Conservation (phyloP, 2,888 invertebrate species). For the Sesia bembeciformis region DNA sequence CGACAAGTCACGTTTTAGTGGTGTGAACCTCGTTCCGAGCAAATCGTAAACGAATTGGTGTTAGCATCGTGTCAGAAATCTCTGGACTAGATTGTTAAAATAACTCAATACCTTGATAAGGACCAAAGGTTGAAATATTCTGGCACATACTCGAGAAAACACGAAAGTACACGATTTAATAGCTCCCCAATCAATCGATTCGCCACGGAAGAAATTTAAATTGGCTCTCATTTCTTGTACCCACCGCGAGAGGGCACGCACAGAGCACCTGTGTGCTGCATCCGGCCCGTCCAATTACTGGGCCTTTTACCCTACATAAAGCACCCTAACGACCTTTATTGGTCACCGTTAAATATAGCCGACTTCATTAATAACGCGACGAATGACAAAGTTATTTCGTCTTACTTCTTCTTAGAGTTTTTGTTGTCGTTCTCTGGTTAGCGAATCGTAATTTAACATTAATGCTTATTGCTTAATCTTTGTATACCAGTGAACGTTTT, state of each 20-base stretch:
- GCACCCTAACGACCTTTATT: conserved; percentile 41
- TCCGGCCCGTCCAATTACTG: conserved; percentile 63
- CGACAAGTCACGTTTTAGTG: background rate
- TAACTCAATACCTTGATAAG: background rate
- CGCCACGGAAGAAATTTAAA: conserved; percentile 60
- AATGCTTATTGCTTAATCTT: too few relatives aligned
- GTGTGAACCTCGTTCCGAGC: background rate
- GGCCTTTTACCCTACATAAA: conserved; percentile 53
- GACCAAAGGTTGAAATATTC: background rate
- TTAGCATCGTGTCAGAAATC: background rate
- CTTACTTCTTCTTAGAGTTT: too few relatives aligned
- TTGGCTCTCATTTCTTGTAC: conserved; percentile 57
- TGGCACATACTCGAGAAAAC: background rate
- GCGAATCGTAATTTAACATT: too few relatives aligned
- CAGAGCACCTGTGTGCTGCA: conserved; percentile 55
- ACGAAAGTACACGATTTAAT: conserved; percentile 18
- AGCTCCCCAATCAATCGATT: conserved; percentile 52
- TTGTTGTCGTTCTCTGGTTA: too few relatives aligned
- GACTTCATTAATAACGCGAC: background rate
- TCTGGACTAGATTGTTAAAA: background rate
- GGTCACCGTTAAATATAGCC: conserved; percentile 31
- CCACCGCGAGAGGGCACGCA: conserved; percentile 53
- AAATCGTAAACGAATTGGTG: background rate
- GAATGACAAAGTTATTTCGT: background rate
- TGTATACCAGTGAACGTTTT: too few relatives aligned